Evolutionary conservation across 2,113 vertebrate genomes (phyloP), one percentile per base, ranked within the genome.

Genomic region (Conger conger): DNA sequence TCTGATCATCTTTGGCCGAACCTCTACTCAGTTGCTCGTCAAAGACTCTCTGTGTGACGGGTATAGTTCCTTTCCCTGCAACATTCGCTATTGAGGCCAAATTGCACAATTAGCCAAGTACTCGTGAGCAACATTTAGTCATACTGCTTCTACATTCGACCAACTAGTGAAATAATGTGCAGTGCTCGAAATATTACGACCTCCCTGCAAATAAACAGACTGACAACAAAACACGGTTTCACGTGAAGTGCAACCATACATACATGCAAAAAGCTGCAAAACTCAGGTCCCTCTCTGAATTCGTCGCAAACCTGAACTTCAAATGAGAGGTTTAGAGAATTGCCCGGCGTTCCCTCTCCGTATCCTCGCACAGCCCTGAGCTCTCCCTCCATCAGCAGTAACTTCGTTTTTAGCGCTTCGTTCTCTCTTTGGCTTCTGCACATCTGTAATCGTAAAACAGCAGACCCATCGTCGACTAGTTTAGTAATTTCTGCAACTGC

Each of bases 391-490:
- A 83, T 45, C 30, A 42, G 38, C 27, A 30, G 38, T 6, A 83
- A 68, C 82, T 76, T 83, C n/a, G 16, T 50, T n/a, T 45, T 76
- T 18, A 83, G 63, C 82, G 68, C 38, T 20, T 45, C 82, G 9
- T 76, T 83, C 63, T 83, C 82, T 42, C 60, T 68, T 27, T 83
- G 60, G 73, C 40, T 45, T 38, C 63, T 63, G 16, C 82, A 76
- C 63, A 83, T 45, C 37, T 38, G 23, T 17, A 83, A 7, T 17
- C 82, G 27, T 20, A 83, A 45, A 3, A 17, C 63, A 30, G 63
- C 30, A 76, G 82, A 83, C 16, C 82, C 73, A n/a, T 83, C 63
- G 27, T 83, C 37, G 20, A 83, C 82, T 16, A 83, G 60, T 76
- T 83, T 83, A 27, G 45, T 38, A 0, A 83, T 76, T n/a, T 83